Base-by-base conservation (phyloP, 2,888 invertebrate genomes). In the Drosophila neutralis region DNA sequence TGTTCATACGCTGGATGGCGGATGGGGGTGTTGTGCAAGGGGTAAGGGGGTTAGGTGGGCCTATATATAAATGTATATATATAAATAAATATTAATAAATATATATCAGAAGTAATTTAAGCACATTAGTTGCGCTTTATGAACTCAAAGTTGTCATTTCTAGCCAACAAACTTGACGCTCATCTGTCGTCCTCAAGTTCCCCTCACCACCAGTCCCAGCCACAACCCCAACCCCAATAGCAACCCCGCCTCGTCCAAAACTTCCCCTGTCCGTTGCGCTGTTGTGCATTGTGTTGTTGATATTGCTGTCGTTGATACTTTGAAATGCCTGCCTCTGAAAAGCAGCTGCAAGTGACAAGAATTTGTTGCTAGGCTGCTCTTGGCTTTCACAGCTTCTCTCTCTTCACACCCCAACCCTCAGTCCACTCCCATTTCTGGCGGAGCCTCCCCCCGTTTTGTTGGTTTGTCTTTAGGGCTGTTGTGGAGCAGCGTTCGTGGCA, bases 81-180 rank as follows among this genome's bases (percentile, higher is more conserved):
- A 21, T 63, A 58, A 1, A 29, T 29, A 7, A 29, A 29, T 64
- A 54, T 65, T 29, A 21, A 4, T 64, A 56, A 36, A 42, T 72
- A 64, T 72, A 64, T 80, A 80, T 77, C 74, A 87, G 74, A 82
- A 78, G 86, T 89, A 89, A 83, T 87, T 85, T 81, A 88, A 90
- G 90, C 90, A 90, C 90, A 87, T 87, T 87, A 87, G 87, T 90
- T 90, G 90, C 86, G 87, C 87, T 87, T 90, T 88, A 87, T 87
- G 90, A 87, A 87, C 87, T 87, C 82, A 70, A 88, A 88, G 88
- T 86, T 87, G 90, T 87, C 88, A 86, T 90, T 85, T 74, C 76
- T 83, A 81, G 76, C 78, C 83, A 86, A 70, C 75, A 83, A 81
- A 86, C 82, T 80, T 82, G 83, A 81, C 75, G 80, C 71, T 69